A percentile compares a stretch with the other conserved stretches of the same genome.
Evolutionary conservation across 2,797 vertebrate species (phyloP).

Genomic region (Schizopygopsis pylzovi): DNA sequence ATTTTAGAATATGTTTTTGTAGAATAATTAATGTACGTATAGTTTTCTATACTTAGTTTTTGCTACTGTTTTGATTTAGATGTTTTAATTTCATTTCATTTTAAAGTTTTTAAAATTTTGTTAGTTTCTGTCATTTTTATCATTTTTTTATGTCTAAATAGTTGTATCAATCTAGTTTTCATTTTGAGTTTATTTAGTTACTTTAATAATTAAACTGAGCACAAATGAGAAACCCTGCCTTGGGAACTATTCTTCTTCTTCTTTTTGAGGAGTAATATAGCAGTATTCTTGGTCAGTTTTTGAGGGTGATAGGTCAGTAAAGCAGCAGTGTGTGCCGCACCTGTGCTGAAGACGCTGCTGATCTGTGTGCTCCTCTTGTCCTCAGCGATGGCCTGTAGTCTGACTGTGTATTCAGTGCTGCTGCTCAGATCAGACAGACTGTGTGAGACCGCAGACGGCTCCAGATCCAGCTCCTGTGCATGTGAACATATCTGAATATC

Average conservation of each 20-base stretch:
- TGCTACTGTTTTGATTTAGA: too few species aligned
- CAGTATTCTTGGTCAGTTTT: not conserved
- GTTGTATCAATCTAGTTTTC: too few species aligned
- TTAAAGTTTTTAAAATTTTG: too few species aligned
- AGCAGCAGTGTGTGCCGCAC: too few species aligned
- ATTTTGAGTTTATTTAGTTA: not conserved
- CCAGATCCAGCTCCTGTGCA: constrained; percentile 84
- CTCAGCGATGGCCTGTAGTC: constrained; percentile 81
- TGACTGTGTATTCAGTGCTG: constrained; percentile 83
- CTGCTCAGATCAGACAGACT: constrained; percentile 81
- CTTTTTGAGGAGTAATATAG: not conserved
- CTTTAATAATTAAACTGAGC: not conserved
- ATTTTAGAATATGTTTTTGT: not conserved
- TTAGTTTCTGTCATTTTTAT: too few species aligned
- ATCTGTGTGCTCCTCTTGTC: constrained; percentile 79
- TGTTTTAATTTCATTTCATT: too few species aligned
- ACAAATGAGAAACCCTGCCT: not conserved
- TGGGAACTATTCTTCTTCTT: not conserved
- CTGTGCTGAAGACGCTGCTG: constrained; percentile 83
- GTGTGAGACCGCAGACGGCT: constrained; percentile 85
- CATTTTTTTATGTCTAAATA: too few species aligned
- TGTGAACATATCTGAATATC: constrained; percentile 2
- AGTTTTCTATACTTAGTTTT: too few species aligned
- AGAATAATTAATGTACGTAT: not conserved
- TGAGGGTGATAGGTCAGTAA: not conserved